A percentile compares a stretch with the other conserved stretches of the same genome.
Evolutionary conservation across 2,888 invertebrate genomes (phyloP).

Genomic region (Arrhopalites spinosus): DNA sequence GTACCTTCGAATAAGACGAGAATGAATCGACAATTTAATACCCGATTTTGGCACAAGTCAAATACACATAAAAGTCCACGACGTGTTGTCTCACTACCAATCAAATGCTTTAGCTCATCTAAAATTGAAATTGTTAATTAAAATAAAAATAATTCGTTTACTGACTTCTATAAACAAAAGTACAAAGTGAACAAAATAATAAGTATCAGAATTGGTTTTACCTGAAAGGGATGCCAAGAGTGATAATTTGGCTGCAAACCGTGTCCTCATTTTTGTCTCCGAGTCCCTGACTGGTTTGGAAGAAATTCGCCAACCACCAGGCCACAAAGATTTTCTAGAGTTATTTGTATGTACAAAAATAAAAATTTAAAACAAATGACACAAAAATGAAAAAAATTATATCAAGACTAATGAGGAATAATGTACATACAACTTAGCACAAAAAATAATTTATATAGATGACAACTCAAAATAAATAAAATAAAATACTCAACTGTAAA

Average conservation of each 20-base stretch:
- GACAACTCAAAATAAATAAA: too few species aligned
- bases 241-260: slow-evolving; percentile 84
- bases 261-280: slow-evolving; percentile 72
- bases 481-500: slow-evolving; percentile 85
- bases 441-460: not conserved
- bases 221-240: slow-evolving; percentile 81
- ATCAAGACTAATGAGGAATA: too few species aligned
- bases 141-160: not conserved
- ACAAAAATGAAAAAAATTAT: too few species aligned
- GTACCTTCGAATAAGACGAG: slow-evolving; percentile 81
- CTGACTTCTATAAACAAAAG: not conserved
- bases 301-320: slow-evolving; percentile 65
- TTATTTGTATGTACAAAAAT: too few species aligned
- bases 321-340: slow-evolving; percentile 66
- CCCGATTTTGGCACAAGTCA: slow-evolving; percentile 83
- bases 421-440: not conserved
- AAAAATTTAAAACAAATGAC: not conserved
- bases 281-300: slow-evolving; percentile 64
- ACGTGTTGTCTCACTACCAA: slow-evolving; percentile 85
- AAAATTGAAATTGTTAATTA: slow-evolving; percentile 56
- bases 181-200: not conserved
- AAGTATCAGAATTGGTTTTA: slow-evolving; percentile 56
- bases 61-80: slow-evolving; percentile 82
- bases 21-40: slow-evolving; percentile 80
- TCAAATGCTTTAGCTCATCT: slow-evolving; percentile 87